Conservation (phyloP, 2,888 invertebrate species). For the Spialia ferax region DNA sequence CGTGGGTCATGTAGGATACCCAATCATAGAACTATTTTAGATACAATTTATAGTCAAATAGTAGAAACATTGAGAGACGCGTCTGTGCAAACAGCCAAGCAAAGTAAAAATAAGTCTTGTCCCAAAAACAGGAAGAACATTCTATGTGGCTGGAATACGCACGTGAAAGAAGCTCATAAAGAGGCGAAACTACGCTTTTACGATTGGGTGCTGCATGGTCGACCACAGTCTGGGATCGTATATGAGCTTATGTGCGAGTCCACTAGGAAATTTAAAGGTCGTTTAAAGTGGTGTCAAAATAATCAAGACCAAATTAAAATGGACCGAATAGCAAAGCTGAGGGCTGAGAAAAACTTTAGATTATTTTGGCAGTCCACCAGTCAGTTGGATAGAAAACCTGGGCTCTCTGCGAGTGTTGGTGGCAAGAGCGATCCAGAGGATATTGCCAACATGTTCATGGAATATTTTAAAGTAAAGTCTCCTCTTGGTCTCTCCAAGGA, state of each 20-base stretch:
- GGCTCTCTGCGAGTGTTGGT: background rate
- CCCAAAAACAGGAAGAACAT: background rate
- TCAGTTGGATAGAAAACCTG: background rate
- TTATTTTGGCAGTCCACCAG: background rate
- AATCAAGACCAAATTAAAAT: conserved; percentile 4
- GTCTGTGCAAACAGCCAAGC: background rate
- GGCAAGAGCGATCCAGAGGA: background rate
- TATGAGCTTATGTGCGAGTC: background rate
- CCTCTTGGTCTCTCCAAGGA: background rate
- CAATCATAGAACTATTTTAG: background rate
- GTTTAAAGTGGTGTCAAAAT: conserved; percentile 4
- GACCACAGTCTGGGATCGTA: background rate
- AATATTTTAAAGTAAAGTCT: background rate
- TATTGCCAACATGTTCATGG: background rate
- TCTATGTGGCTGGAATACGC: background rate
- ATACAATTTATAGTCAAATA: background rate
- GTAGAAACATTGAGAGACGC: background rate
- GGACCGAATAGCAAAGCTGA: background rate
- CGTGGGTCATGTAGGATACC: no score
- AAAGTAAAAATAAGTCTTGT: background rate
- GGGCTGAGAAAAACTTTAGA: background rate
- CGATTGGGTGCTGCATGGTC: background rate
- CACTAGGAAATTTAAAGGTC: background rate
- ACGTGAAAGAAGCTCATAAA: background rate
- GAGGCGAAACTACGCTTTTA: background rate